These are phyloP conservation scores for Ichneumoninae sp. DNA, from an alignment of 2,888 invertebrate genomes.

Conservation along the genomic window DNA sequence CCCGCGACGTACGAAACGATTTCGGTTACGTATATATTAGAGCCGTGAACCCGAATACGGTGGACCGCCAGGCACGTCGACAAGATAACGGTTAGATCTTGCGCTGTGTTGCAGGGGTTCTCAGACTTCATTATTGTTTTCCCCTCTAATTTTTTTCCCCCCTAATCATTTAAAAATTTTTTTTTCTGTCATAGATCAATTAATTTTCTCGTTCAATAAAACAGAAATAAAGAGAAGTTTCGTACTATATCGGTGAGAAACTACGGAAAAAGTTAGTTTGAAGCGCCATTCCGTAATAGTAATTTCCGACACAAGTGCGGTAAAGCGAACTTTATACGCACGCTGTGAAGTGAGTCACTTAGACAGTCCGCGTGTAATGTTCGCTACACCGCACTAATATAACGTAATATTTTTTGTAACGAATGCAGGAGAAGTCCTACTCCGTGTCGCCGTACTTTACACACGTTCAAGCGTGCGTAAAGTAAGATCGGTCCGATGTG, in stretches of 20 bases:
- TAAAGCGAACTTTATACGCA: too few relatives aligned
- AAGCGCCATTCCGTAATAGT: too few relatives aligned
- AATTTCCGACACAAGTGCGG: too few relatives aligned
- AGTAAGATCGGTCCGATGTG: too few relatives aligned
- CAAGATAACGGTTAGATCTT: slow-evolving; percentile 67
- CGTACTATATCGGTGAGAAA: background rate
- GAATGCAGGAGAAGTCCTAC: too few relatives aligned
- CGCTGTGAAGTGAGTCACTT: too few relatives aligned
- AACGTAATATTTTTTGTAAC: too few relatives aligned
- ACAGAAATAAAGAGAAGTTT: background rate
- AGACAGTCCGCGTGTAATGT: too few relatives aligned
- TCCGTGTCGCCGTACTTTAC: too few relatives aligned
- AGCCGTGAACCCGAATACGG: slow-evolving; percentile 67
- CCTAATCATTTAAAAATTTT: background rate
- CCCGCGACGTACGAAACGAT: slow-evolving; percentile 55
- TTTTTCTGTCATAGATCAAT: background rate
- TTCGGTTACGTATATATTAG: slow-evolving; percentile 62
- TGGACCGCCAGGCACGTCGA: slow-evolving; percentile 58
- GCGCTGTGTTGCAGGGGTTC: slow-evolving; percentile 63
- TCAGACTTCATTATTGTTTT: slow-evolving; percentile 36
- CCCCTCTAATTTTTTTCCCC: background rate
- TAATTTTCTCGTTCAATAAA: background rate
- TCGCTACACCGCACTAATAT: too few relatives aligned
- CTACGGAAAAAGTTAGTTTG: too few relatives aligned
- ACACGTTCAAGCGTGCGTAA: too few relatives aligned